phyloP scores from a whole-genome alignment of 2,888 invertebrate genomes.

The Lasioglossum malachurum region DNA sequence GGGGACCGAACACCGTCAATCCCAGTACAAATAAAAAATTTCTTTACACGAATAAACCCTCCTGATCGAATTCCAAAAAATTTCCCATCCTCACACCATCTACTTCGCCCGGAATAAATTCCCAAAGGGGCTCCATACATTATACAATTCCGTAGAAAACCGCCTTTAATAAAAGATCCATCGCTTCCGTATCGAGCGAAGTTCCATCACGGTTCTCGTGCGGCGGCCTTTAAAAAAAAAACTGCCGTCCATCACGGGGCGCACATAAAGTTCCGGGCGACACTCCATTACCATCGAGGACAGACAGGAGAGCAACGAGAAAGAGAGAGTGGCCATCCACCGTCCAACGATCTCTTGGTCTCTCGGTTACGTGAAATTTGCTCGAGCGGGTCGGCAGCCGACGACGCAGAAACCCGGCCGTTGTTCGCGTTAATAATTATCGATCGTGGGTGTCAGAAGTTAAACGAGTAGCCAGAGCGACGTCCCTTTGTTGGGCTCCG shows the following conservation, averaged over 20 bases:
- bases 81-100: neutral
- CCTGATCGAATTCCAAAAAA: neutral
- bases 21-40: neutral
- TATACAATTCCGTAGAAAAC: neutral
- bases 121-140: neutral
- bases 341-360: neutral
- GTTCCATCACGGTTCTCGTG: neutral
- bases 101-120: neutral
- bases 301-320: neutral
- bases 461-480: slow-evolving; percentile 44
- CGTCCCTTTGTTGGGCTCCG: slow-evolving; percentile 25
- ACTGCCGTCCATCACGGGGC: neutral
- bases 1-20: neutral
- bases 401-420: slow-evolving; percentile 24
- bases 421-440: slow-evolving; percentile 60
- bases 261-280: neutral
- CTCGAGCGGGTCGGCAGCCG: slow-evolving; percentile 16
- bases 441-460: slow-evolving; percentile 51
- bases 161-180: neutral
- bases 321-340: slow-evolving; percentile 4
- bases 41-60: neutral
- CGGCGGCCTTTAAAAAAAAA: neutral
- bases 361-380: slow-evolving; percentile 31
- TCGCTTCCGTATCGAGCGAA: neutral
- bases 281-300: slow-evolving; percentile 8